phyloP scores from a whole-genome alignment of 2,888 invertebrate species.

The Spilosoma lubricipeda region DNA sequence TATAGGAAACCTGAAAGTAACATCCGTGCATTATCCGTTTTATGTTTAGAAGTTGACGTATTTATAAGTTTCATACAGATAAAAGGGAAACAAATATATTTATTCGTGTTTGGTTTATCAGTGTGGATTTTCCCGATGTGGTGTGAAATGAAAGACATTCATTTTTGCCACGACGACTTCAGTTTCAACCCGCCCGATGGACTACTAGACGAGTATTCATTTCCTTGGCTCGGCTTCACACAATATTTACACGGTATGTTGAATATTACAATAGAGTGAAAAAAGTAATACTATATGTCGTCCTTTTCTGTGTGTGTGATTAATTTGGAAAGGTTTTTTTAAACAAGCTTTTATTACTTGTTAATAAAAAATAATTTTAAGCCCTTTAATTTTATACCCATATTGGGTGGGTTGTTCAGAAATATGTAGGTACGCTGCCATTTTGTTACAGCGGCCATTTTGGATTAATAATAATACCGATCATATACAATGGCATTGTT shows the following conservation, averaged over 20 bases:
- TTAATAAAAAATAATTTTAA: too few species aligned
- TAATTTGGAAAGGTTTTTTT: too few species aligned
- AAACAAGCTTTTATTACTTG: too few species aligned
- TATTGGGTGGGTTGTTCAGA: too few species aligned
- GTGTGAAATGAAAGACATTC: conserved; percentile 63
- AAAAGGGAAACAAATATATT: neutral
- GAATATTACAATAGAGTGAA: neutral
- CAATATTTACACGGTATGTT: conserved; percentile 74
- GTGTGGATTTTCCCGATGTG: conserved; percentile 39
- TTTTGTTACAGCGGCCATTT: too few species aligned
- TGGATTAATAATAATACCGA: too few species aligned
- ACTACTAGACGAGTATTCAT: conserved; percentile 68
- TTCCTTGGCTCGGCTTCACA: conserved; percentile 75
- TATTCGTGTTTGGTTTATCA: conserved; percentile 31
- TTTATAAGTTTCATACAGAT: neutral
- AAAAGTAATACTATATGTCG: neutral
- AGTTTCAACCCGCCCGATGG: conserved; percentile 72
- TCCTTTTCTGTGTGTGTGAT: too few species aligned
- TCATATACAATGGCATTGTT: too few species aligned
- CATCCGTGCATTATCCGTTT: neutral
- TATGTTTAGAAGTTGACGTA: neutral
- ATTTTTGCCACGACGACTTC: conserved; percentile 74
- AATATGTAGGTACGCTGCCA: too few species aligned
- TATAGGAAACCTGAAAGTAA: neutral
- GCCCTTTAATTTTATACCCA: too few species aligned